A percentile compares a stretch with the other conserved stretches of the same genome.
Evolutionary conservation across 2,113 vertebrate genomes (phyloP).

Genomic region (Aythya baeri): DNA sequence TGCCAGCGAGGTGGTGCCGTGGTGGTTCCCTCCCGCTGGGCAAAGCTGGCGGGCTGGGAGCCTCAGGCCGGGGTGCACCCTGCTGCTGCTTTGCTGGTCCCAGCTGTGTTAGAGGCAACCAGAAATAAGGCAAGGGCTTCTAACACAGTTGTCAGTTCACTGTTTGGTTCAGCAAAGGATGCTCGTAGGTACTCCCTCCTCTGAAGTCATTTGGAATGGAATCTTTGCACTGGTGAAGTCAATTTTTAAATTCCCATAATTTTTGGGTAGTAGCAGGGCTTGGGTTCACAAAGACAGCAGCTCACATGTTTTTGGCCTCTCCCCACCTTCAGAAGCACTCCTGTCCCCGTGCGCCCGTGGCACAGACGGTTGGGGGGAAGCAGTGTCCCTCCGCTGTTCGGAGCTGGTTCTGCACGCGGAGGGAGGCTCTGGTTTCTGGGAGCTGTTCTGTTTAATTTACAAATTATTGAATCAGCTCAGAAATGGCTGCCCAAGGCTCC

Average conservation of each 20-base stretch:
- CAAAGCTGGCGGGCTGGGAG: neutral
- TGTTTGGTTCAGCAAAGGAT: neutral
- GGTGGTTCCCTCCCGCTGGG: accelerated
- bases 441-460: constrained; percentile 40
- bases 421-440: neutral
- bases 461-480: constrained; percentile 41
- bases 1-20: accelerated
- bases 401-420: accelerated
- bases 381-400: neutral
- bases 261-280: neutral
- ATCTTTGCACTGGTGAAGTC: neutral
- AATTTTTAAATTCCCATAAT: accelerated
- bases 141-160: accelerated
- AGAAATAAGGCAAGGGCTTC: neutral
- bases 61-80: neutral
- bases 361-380: accelerated
- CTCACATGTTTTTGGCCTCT: accelerated
- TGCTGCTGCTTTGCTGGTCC: accelerated
- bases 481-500: neutral
- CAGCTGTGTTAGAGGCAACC: accelerated
- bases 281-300: accelerated
- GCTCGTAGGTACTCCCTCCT: neutral
- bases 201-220: neutral
- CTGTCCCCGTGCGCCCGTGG: accelerated
- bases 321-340: neutral